Base-by-base conservation (phyloP, 2,797 vertebrate species). In the Coccyzus lansbergi region DNA sequence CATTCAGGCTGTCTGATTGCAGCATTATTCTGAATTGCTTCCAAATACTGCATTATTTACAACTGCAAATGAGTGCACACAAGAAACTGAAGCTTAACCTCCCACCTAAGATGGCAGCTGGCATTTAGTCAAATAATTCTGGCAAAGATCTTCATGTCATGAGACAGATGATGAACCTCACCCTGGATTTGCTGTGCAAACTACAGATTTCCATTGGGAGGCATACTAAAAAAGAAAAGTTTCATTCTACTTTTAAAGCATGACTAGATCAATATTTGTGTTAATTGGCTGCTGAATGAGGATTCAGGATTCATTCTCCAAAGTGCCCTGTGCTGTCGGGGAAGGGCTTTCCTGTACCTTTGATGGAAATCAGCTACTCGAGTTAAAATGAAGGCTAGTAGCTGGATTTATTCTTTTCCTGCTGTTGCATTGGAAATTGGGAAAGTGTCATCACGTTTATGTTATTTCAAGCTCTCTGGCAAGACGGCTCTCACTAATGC, bases 41-140 rank as follows among this genome's bases (percentile, higher is more conserved):
- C 86, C 74, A 82, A 85, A 76, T 16, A 42, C 60, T 80, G 74
- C 51, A 56, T 93, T 94, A 88, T 95, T 95, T 91, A 96, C 25
- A 3, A 52, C 60, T 44, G 59, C 52, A 96, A 91, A 96, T 70
- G 79, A 88, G 48, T 48, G 51, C 60, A 85, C 81, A 52, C 8
- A 14, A 88, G 69, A 12, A 83, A 76, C 25, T 38, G 76, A 88
- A 77, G 53, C 75, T 94, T 78, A 38, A 0, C 1, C 68, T 89
- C 34, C 52, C 56, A 82, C 84, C 87, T 86, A 65, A 6, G 2
- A 53, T 55, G 56, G 36, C 59, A 70, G 72, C 34, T 89, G 86
- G 83, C 83, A 60, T 28, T 51, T 36, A 42, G 76, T 59, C 18
- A 76, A 58, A 88, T 88, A 70, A 10, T 20, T 20, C 38, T 63